phyloP scores from a whole-genome alignment of 2,888 invertebrate species.

The Neoitamus cyanurus region DNA sequence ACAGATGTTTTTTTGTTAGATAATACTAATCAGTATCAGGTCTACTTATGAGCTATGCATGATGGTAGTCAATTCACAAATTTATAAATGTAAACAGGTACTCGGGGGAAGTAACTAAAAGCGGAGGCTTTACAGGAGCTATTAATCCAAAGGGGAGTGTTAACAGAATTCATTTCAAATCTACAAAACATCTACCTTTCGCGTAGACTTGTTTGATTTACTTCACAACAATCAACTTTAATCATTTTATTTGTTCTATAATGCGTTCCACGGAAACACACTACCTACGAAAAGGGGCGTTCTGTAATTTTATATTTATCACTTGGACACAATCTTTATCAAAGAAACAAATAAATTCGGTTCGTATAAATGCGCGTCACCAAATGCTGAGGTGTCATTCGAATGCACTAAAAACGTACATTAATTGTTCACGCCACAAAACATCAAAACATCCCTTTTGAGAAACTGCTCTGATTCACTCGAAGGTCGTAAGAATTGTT shows the following conservation, averaged over 20 bases:
- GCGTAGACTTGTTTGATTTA: neutral
- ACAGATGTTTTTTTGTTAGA: constrained; percentile 6
- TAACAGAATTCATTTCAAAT: neutral
- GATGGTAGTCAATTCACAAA: constrained; percentile 17
- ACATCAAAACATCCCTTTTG: neutral
- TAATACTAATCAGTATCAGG: neutral
- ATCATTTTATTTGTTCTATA: too few relatives aligned
- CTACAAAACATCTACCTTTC: neutral
- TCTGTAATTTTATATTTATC: neutral
- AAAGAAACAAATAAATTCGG: neutral
- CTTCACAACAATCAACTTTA: neutral
- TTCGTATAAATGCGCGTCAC: neutral
- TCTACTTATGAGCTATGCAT: constrained; percentile 1
- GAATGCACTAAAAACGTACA: neutral
- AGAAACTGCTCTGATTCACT: neutral
- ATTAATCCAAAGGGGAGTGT: neutral
- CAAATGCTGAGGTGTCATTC: neutral
- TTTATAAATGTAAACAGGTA: neutral
- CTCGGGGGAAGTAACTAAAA: neutral
- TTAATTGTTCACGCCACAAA: neutral
- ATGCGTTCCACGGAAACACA: too few relatives aligned
- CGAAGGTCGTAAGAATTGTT: neutral
- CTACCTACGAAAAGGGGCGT: neutral
- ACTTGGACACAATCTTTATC: neutral
- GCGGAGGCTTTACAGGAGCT: neutral